A percentile compares a stretch with the other conserved stretches of the same genome.
Evolutionary conservation across 2,888 invertebrate genomes (phyloP).

Genomic region (Megalurothrips usitatus): DNA sequence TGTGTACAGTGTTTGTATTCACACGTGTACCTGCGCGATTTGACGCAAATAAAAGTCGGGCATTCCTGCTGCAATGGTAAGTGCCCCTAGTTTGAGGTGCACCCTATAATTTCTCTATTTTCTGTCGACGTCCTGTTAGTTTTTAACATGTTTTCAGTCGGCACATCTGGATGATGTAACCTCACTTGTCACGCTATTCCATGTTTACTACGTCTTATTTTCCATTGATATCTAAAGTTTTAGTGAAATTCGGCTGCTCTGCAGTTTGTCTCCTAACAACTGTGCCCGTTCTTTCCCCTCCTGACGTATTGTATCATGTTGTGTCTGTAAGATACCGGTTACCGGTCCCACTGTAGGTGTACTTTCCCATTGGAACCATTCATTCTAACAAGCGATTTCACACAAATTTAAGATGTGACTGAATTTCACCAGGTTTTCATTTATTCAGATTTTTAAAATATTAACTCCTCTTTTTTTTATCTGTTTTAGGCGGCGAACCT

Average conservation of each 20-base stretch:
- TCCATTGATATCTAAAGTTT: background rate
- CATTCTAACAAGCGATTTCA: background rate
- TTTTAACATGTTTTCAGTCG: background rate
- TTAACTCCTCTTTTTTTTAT: background rate
- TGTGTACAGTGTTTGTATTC: too few species aligned
- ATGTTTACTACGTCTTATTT: background rate
- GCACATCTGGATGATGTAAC: slow-evolving; percentile 14
- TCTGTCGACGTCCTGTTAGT: background rate
- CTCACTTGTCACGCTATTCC: background rate
- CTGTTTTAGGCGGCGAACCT: slow-evolving; percentile 35
- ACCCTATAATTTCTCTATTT: too few species aligned
- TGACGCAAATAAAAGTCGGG: background rate
- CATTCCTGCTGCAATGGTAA: slow-evolving; percentile 1
- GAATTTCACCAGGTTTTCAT: background rate
- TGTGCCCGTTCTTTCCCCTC: background rate
- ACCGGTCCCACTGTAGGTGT: background rate
- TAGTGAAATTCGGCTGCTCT: background rate
- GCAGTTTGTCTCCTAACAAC: background rate
- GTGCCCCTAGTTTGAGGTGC: background rate
- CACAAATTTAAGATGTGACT: background rate
- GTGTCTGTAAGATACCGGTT: background rate
- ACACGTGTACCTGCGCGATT: background rate
- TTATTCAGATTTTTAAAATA: background rate
- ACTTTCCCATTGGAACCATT: background rate
- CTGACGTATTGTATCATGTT: background rate